phyloP scores from a whole-genome alignment of 2,888 invertebrate genomes.

The Andrena dorsata region DNA sequence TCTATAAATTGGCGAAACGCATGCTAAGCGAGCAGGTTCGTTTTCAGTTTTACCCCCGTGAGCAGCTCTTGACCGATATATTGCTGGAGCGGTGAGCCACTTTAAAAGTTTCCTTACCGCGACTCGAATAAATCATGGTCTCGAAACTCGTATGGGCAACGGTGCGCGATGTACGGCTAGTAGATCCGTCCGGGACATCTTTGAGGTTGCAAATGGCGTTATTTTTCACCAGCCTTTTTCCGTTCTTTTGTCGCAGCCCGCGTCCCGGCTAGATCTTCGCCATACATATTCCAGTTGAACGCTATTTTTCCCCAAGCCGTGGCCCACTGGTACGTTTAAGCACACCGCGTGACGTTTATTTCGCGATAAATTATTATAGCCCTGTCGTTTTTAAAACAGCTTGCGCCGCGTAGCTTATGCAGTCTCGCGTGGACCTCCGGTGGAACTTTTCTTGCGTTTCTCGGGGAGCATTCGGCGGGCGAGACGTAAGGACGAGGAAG shows the following conservation, averaged over 20 bases:
- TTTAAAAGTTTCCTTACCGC: conserved; percentile 61
- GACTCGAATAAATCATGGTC: conserved; percentile 62
- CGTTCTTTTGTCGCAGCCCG: conserved; percentile 1
- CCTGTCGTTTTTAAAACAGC: neutral
- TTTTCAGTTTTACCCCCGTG: neutral
- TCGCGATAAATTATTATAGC: conserved; percentile 11
- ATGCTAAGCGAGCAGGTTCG: conserved; percentile 16
- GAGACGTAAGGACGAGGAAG: conserved; percentile 18
- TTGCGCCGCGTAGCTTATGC: neutral
- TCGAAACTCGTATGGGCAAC: conserved; percentile 55
- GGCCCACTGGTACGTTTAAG: neutral
- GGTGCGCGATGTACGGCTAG: conserved; percentile 53
- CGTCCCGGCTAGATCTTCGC: neutral
- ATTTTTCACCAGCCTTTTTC: conserved; percentile 49
- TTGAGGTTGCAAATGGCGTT: conserved; percentile 59
- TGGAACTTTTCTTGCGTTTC: neutral
- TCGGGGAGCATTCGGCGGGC: conserved; percentile 2
- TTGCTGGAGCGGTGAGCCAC: conserved; percentile 55
- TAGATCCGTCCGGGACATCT: conserved; percentile 56
- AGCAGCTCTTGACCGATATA: conserved; percentile 51
- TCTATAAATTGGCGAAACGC: conserved; percentile 22
- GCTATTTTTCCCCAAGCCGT: conserved; percentile 19
- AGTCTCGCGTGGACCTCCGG: neutral
- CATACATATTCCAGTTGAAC: conserved; percentile 28
- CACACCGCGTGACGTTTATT: conserved; percentile 10